Evolutionary conservation across 2,797 vertebrate genomes (phyloP).

Genomic region (Arrhamphus sclerolepis): DNA sequence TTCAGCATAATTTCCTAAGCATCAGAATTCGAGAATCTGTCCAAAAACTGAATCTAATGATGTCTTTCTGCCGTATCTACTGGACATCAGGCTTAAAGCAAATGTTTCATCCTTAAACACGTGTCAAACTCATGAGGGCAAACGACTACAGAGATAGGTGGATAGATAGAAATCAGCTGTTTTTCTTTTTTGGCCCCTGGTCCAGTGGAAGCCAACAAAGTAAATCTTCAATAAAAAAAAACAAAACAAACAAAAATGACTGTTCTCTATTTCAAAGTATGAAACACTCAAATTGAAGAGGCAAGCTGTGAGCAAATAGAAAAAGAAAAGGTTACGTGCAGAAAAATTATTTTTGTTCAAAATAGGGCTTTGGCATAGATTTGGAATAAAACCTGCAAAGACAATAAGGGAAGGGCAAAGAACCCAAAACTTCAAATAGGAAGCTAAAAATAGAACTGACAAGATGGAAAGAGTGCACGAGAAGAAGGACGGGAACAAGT

Average conservation of each 20-base stretch:
- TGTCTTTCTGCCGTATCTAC: conserved; percentile 42
- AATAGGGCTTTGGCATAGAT: not conserved
- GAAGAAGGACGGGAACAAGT: conserved; percentile 23
- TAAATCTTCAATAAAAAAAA: conserved; percentile 1
- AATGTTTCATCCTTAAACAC: conserved; percentile 50
- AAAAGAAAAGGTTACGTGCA: not conserved
- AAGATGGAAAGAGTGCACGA: conserved; percentile 8
- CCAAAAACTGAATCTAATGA: conserved; percentile 53
- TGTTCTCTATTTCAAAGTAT: not conserved
- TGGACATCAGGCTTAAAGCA: conserved; percentile 48
- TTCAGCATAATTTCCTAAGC: conserved; percentile 35
- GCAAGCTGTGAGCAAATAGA: too few relatives aligned
- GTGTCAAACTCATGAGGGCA: conserved; percentile 40
- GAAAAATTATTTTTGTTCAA: not conserved
- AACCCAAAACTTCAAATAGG: conserved; percentile 21
- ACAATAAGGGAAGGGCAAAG: conserved; percentile 1
- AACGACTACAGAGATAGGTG: conserved; percentile 14
- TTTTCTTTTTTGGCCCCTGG: not conserved
- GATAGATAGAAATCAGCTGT: conserved; percentile 4
- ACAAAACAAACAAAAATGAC: not conserved
- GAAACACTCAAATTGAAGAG: not conserved
- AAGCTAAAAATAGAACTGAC: conserved; percentile 5
- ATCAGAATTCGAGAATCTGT: conserved; percentile 38
- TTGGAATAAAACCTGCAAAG: not conserved
- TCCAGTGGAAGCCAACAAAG: not conserved